Evolutionary conservation across 2,797 vertebrate species (phyloP), one percentile per base, ranked within the genome.

Genomic region (Syncerus caffer): DNA sequence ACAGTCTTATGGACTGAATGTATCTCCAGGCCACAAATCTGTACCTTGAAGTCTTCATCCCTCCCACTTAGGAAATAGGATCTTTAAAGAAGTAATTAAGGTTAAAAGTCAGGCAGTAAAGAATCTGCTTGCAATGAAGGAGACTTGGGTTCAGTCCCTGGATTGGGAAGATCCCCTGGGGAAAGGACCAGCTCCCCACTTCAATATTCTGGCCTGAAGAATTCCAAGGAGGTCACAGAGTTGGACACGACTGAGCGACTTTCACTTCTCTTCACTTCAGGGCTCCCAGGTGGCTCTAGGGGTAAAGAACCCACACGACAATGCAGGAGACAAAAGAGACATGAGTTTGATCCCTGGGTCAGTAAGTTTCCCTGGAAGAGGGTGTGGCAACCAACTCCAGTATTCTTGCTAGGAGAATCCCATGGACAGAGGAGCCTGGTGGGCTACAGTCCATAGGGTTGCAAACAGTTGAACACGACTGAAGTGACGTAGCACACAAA

Each of bases 1-100:
- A 12, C 0, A 3, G 1, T 11, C 13, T 23, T 19, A 5, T 15
- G 4, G 10, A 25, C 34, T 6, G 15, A 23, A 1, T 4, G 1
- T 12, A 14, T 1, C 4, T 19, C 12, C 23, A 0, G 2, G 45
- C n/a, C 51, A 14, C 47, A 10, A 4, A 1, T 27, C 13, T 27
- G 1, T 0, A 1, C 0, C 1, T 2, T 19, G 38, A 23, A 3
- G 29, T 21, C 10, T 11, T 53, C 7, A 15, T 2, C 4, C 21
- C n/a, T 6, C 6, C 2, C 3, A 0, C 6, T 31, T 58, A 47
- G 29, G 89, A n/a, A 50, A 21, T 0, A 17, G 58, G 11, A 29
- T 6, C 17, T 42, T 71, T n/a, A 31, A 58, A 25, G 51, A 57
- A 17, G 42, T 58, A 25, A 15, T 27, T 16, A 3, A 10, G 25